Evolutionary conservation across 2,888 invertebrate genomes (phyloP), one percentile per base, ranked within the genome.

Genomic region (Rhamnusium bicolor): DNA sequence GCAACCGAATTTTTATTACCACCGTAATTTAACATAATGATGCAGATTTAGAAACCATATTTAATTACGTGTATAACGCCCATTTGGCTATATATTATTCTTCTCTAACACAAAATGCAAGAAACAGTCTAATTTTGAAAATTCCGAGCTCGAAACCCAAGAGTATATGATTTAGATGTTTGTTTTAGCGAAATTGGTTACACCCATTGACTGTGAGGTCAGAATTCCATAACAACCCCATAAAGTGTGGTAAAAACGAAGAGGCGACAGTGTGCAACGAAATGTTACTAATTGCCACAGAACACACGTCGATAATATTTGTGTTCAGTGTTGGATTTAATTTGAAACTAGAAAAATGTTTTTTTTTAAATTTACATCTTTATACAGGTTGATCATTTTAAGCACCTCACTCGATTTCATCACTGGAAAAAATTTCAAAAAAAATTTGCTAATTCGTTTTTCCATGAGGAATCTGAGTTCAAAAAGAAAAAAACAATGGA

Each of bases 131-230:
- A 49, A 49, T 63, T 19, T 51, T 12, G 51, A 16, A 63, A 49
- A 63, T 63, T 19, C 18, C 14, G n/a, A n/a, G n/a, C n/a, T n/a
- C n/a, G n/a, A 63, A 63, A 49, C 47, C 14, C 16, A 18, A 16
- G 24, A 29, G 18, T 27, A 65, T 8, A 47, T 70, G 66, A 73
- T 73, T 69, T 58, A 62, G 70, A 19, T 75, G 75, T 75, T 75
- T 73, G 73, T 73, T 73, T 73, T 73, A 69, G 66, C 66, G 66
- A 71, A 75, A 75, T 75, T 73, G 70, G 75, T 75, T 75, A 73
- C 75, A 68, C 75, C 75, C 75, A 49, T 24, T 24, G 47, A 46
- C 10, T 19, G 24, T 40, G 49, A 7, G 63, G 49, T 27, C 24
- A 8, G 63, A 14, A 47, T 46, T 14, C 51, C 49, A 16, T 47